A percentile compares a stretch with the other conserved stretches of the same genome.
These are phyloP conservation scores for Aricia agestis DNA, from an alignment of 1,140 invertebrate species.

Conservation along the genomic window DNA sequence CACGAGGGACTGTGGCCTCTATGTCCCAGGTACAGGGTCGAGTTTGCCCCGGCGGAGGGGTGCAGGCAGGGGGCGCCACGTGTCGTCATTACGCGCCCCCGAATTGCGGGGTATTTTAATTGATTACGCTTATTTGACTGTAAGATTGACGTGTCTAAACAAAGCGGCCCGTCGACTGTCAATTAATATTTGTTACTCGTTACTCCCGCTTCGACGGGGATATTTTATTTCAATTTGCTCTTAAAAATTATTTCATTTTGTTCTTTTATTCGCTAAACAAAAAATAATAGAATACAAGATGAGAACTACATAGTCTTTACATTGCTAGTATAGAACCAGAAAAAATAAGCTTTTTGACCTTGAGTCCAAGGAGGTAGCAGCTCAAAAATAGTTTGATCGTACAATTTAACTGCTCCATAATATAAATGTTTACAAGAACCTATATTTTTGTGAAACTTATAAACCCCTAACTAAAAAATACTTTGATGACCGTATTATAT, in stretches of 20 bases:
- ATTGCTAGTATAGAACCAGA: too few relatives aligned
- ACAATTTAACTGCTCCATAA: too few relatives aligned
- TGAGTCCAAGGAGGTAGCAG: too few relatives aligned
- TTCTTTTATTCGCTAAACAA: too few relatives aligned
- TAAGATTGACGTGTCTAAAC: constrained; percentile 17
- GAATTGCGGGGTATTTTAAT: constrained; percentile 20
- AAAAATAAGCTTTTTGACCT: too few relatives aligned
- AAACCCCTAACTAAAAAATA: too few relatives aligned
- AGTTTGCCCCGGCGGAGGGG: not conserved
- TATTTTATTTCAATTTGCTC: not conserved
- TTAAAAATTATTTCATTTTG: not conserved
- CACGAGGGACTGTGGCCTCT: not conserved
- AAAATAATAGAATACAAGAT: not conserved
- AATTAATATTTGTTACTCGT: constrained; percentile 16
- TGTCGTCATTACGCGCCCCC: constrained; percentile 20
- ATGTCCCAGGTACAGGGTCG: not conserved
- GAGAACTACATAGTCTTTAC: too few relatives aligned
- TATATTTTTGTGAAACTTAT: too few relatives aligned
- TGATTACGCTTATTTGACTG: constrained; percentile 22
- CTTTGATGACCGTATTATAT: too few relatives aligned
- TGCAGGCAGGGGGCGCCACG: constrained; percentile 18
- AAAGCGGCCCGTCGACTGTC: constrained; percentile 4
- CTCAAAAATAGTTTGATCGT: too few relatives aligned
- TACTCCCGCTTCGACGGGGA: not conserved
- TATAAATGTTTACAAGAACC: too few relatives aligned